phyloP scores from a whole-genome alignment of 35 echinoderm and acorn worm genomes.

The Ophioderma brevispina region DNA sequence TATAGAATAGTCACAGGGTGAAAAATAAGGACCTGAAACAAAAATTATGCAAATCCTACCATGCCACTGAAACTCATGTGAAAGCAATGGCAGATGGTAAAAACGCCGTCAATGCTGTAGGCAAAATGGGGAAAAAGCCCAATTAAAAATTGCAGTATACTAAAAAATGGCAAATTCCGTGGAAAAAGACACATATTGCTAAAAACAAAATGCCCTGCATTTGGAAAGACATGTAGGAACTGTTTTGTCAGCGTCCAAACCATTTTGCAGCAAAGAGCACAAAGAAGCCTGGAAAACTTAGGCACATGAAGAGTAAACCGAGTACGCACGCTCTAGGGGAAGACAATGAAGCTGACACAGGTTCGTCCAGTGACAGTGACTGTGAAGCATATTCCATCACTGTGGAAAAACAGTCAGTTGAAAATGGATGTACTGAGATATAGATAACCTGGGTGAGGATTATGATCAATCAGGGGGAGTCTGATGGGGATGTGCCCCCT shows the following conservation, averaged over 20 bases:
- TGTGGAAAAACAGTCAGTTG: too few relatives aligned
- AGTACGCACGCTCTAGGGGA: too few relatives aligned
- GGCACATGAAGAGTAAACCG: too few relatives aligned
- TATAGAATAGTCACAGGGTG: conserved; percentile 48
- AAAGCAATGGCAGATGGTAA: background rate
- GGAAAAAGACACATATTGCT: background rate
- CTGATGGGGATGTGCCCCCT: too few relatives aligned
- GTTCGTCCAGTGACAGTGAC: too few relatives aligned
- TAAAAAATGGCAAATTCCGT: background rate
- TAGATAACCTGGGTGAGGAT: too few relatives aligned
- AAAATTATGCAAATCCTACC: background rate
- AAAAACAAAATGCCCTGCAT: conserved; percentile 28
- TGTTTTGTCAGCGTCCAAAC: background rate
- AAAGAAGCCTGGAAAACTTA: too few relatives aligned
- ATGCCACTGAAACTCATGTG: background rate
- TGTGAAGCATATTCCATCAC: too few relatives aligned
- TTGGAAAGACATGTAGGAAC: conserved; percentile 12
- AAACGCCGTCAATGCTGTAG: too few relatives aligned
- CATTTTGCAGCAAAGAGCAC: conserved; percentile 6
- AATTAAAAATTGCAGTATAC: background rate
- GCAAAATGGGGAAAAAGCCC: background rate
- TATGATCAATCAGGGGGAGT: too few relatives aligned
- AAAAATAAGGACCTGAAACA: background rate
- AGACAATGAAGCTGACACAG: too few relatives aligned
- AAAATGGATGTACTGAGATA: too few relatives aligned